These are phyloP conservation scores for Notodonta dromedarius DNA, from an alignment of 2,888 invertebrate species.

Conservation along the genomic window DNA sequence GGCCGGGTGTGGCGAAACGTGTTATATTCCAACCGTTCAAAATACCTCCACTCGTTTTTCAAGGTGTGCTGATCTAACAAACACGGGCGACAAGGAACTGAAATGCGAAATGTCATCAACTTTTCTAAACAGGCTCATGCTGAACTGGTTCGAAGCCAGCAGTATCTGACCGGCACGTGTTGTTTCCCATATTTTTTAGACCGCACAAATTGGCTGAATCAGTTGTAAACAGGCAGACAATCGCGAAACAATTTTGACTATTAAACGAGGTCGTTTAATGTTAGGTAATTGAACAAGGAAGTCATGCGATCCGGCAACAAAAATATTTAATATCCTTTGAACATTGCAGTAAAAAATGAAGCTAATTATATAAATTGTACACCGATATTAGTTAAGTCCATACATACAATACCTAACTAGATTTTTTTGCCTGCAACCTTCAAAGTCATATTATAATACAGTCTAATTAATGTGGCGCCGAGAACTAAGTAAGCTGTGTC, in stretches of 20 bases:
- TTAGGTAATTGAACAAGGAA: constrained; percentile 31
- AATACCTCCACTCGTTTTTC: constrained; percentile 40
- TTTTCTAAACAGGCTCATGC: background rate
- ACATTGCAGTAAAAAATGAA: background rate
- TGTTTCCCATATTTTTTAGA: constrained; percentile 40
- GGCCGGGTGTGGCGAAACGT: constrained; percentile 79
- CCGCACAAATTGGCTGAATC: constrained; percentile 31
- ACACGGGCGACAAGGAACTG: constrained; percentile 50
- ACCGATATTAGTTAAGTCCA: too few relatives aligned
- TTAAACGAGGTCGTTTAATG: constrained; percentile 38
- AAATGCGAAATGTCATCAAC: constrained; percentile 7
- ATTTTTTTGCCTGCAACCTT: background rate
- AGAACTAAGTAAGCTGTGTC: constrained; percentile 1
- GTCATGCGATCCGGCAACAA: constrained; percentile 7
- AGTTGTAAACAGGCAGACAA: constrained; percentile 27
- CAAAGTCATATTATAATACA: background rate
- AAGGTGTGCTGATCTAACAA: constrained; percentile 47
- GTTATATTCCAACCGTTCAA: constrained; percentile 52
- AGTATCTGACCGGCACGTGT: constrained; percentile 30
- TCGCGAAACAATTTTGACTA: constrained; percentile 32
- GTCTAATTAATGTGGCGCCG: constrained; percentile 5
- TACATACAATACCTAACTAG: background rate
- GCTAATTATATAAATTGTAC: too few relatives aligned
- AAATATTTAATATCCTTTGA: background rate
- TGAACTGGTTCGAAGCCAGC: background rate